phyloP scores from a whole-genome alignment of 2,797 vertebrate genomes.

The Malurus splendens region DNA sequence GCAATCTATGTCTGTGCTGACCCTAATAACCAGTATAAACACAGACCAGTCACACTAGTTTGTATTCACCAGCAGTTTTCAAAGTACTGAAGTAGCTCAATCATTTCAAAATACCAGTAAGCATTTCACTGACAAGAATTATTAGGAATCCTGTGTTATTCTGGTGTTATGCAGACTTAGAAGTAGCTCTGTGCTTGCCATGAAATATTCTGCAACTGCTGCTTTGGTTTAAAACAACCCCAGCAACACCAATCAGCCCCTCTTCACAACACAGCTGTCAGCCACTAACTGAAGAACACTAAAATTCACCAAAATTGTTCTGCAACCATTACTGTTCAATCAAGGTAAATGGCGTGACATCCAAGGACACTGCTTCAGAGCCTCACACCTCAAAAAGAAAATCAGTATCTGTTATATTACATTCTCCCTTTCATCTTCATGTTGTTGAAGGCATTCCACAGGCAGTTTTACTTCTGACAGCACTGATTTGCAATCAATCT shows the following conservation, averaged over 20 bases:
- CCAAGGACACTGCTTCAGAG: background rate
- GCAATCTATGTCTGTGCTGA: background rate
- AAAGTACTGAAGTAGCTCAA: background rate
- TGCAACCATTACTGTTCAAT: background rate
- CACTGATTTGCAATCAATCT: slow-evolving; percentile 11
- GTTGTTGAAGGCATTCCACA: slow-evolving; percentile 24
- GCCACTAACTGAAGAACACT: background rate
- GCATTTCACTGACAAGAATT: background rate
- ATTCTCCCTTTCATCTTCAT: slow-evolving; percentile 11
- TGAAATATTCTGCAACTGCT: background rate
- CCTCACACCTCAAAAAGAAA: background rate
- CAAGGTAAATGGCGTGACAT: background rate
- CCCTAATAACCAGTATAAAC: background rate
- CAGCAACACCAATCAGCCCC: background rate
- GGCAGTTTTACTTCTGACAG: slow-evolving; percentile 36
- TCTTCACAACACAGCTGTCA: background rate
- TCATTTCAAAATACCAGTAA: background rate
- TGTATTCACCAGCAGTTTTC: background rate
- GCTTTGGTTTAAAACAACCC: background rate
- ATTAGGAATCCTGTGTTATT: background rate
- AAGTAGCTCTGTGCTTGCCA: background rate
- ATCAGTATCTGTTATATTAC: background rate
- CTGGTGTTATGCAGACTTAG: background rate
- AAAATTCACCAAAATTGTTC: slow-evolving; percentile 19
- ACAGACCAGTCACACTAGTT: background rate